Evolutionary conservation across 2,113 vertebrate genomes (phyloP).

Genomic region (Shinisaurus crocodilurus): DNA sequence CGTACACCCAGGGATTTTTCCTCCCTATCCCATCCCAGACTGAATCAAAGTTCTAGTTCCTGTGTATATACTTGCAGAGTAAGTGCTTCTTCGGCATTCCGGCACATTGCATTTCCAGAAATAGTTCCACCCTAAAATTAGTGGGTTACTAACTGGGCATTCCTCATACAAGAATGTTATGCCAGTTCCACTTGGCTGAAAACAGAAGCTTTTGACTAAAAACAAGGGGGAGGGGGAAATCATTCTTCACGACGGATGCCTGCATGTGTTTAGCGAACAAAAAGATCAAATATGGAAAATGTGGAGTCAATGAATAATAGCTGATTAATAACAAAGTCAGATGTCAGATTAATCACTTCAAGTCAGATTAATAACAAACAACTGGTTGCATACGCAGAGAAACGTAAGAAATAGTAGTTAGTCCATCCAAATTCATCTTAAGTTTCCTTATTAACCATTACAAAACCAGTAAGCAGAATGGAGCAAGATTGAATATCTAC

Average conservation of each 20-base stretch:
- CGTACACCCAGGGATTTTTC: not conserved
- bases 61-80: conserved; percentile 35
- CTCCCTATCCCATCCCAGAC: conserved; percentile 25
- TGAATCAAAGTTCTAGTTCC: conserved; percentile 20
- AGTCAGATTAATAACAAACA: not conserved
- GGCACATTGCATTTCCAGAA: conserved; percentile 47
- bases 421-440: not conserved
- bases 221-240: not conserved
- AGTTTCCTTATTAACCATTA: not conserved
- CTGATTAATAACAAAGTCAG: not conserved
- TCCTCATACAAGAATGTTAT: conserved; percentile 40
- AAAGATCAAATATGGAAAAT: conserved; percentile 22
- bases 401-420: not conserved
- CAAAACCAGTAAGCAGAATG: not conserved
- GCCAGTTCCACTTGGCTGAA: conserved; percentile 31
- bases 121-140: conserved; percentile 55
- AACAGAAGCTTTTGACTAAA: conserved; percentile 45
- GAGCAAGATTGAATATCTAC: not conserved
- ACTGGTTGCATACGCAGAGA: not conserved
- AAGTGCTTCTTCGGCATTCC: conserved; percentile 41
- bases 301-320: conserved; percentile 6
- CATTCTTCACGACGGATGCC: not conserved
- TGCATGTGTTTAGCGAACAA: not conserved
- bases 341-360: not conserved
- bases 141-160: conserved; percentile 43